Conservation (phyloP, 2,797 vertebrate genomes). For the Sebastiscus tertius region DNA sequence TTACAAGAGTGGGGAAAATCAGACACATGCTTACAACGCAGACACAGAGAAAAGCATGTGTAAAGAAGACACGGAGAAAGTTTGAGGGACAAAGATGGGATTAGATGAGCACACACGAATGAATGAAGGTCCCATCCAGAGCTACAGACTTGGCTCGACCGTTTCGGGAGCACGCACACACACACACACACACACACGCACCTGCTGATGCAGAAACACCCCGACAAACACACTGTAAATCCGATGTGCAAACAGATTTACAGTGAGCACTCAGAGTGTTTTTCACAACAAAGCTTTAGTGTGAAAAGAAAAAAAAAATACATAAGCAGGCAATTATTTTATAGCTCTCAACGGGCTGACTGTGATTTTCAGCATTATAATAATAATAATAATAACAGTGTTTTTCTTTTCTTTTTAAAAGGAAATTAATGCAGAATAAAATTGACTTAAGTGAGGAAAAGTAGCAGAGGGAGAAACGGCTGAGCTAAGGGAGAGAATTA, state of each 20-base stretch:
- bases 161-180: not conserved
- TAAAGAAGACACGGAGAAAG: constrained; percentile 10
- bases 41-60: constrained; percentile 10
- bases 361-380: constrained; percentile 1
- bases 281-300: not conserved
- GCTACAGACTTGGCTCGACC: not conserved
- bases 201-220: constrained; percentile 37
- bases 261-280: not conserved
- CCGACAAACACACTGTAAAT: not conserved
- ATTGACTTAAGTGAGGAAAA: constrained; percentile 27
- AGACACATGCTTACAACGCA: constrained; percentile 57
- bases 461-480: constrained; percentile 45
- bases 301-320: not conserved
- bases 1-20: constrained; percentile 64
- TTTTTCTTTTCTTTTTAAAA: not conserved
- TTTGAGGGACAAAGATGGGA: constrained; percentile 32
- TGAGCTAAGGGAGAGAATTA: constrained; percentile 57
- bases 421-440: constrained; percentile 13
- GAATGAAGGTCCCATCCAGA: not conserved
- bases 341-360: not conserved
- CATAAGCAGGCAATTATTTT: constrained; percentile 5
- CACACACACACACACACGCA: constrained; percentile 5
- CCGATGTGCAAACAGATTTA: constrained; percentile 16
- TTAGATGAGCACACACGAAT: constrained; percentile 1
- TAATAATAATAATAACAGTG: not conserved